These are phyloP conservation scores for Spinibarbus caldwelli DNA, from an alignment of 2,797 vertebrate species.

Conservation along the genomic window DNA sequence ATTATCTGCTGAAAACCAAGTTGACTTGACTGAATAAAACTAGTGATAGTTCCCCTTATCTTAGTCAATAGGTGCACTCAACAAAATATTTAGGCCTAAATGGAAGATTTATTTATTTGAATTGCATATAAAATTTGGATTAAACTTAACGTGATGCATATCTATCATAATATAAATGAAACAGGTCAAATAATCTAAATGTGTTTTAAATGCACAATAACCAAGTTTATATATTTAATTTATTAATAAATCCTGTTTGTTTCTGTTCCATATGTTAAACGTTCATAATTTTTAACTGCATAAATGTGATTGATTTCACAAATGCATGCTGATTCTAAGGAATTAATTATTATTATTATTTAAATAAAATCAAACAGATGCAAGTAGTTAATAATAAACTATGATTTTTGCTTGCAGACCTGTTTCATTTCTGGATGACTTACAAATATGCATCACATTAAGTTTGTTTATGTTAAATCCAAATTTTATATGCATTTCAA, in stretches of 20 bases:
- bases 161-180: background rate
- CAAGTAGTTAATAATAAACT: background rate
- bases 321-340: too few relatives aligned
- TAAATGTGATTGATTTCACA: background rate
- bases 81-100: background rate
- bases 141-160: background rate
- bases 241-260: background rate
- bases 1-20: background rate
- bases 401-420: background rate
- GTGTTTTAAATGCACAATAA: background rate
- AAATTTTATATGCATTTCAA: background rate
- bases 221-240: background rate
- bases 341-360: background rate
- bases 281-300: background rate
- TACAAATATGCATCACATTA: background rate
- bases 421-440: background rate
- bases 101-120: background rate
- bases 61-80: background rate
- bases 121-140: background rate
- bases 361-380: background rate
- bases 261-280: background rate
- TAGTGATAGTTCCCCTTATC: background rate
- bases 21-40: background rate
- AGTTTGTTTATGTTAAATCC: background rate
- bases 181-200: background rate